Conservation (phyloP, 2,797 vertebrate species). For the Ataeniobius toweri region DNA sequence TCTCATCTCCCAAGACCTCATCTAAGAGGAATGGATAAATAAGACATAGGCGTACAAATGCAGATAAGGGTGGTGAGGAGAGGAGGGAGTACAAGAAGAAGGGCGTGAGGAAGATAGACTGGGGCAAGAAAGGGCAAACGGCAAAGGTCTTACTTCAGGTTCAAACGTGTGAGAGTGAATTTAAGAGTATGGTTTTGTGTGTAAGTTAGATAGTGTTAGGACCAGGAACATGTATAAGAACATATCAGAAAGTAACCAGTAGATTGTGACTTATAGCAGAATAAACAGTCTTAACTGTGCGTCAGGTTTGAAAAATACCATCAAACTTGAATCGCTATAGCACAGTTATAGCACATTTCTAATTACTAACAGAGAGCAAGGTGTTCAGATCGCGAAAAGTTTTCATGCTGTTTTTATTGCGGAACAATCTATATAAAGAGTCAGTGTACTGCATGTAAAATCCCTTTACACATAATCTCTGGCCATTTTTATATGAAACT, state of each 20-base stretch:
- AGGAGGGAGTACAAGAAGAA: conserved; percentile 32
- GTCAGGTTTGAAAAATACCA: neutral
- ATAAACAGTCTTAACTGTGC: neutral
- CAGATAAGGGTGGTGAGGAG: conserved; percentile 59
- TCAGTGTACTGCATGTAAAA: neutral
- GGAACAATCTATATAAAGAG: neutral
- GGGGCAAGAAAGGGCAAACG: conserved; percentile 35
- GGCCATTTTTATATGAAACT: neutral
- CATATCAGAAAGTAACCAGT: conserved; percentile 1
- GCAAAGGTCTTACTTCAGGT: conserved; percentile 32
- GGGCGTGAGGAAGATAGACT: conserved; percentile 26
- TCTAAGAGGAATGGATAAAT: conserved; percentile 82
- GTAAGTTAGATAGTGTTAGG: neutral
- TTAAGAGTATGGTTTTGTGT: neutral
- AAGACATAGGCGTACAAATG: conserved; percentile 74
- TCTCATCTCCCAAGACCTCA: conserved; percentile 77
- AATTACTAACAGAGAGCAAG: neutral
- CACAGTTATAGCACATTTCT: neutral
- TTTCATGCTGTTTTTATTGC: neutral
- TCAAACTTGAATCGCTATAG: neutral
- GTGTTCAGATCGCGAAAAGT: neutral
- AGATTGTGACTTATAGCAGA: neutral
- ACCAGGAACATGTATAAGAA: conserved; percentile 2
- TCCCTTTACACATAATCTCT: neutral
- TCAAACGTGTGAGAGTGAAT: neutral